Evolutionary conservation across 2,113 vertebrate genomes (phyloP), one percentile per base, ranked within the genome.

Genomic region (Scortum barcoo): DNA sequence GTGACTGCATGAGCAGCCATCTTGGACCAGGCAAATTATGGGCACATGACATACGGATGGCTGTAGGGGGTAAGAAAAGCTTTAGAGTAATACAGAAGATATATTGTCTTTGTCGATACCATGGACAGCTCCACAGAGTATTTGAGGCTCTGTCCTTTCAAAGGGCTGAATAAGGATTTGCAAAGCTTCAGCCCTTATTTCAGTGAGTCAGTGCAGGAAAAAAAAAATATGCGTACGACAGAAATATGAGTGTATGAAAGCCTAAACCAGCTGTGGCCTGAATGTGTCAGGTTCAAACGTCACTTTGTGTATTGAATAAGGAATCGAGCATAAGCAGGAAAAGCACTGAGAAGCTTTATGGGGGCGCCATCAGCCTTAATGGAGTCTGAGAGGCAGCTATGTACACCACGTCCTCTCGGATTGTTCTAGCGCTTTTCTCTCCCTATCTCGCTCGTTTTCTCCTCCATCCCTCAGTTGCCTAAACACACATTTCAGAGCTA

Each of bases 231-330:
- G 82, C 20, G 26, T 78, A 78, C n/a, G 61, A 90, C 80, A 85
- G 68, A 72, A 86, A 86, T 92, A 77, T 68, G 68, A 80, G 82
- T 73, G 81, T 81, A 72, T 83, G 38, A 83, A 88, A 91, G 88
- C 81, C 62, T 86, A 88, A 89, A 91, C 63, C 84, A 89, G 84
- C 84, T 84, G 67, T 89, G 89, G 80, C 91, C 92, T 93, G 80
- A 93, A 91, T 92, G 88, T 91, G 91, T 92, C 91, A 89, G 84
- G 90, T 90, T 86, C 82, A 92, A 91, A 92, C 86, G 22, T 87
- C 87, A 89, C 48, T 86, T 80, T 87, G 77, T 84, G 83, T 83
- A 53, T 74, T 74, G 80, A 89, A 66, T 82, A 44, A 85, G 81
- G 76, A 84, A 56, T 70, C 69, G 63, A 72, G 66, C 76, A 65